These are phyloP conservation scores for Homarus americanus DNA, from an alignment of 1,140 invertebrate genomes.

Conservation along the genomic window DNA sequence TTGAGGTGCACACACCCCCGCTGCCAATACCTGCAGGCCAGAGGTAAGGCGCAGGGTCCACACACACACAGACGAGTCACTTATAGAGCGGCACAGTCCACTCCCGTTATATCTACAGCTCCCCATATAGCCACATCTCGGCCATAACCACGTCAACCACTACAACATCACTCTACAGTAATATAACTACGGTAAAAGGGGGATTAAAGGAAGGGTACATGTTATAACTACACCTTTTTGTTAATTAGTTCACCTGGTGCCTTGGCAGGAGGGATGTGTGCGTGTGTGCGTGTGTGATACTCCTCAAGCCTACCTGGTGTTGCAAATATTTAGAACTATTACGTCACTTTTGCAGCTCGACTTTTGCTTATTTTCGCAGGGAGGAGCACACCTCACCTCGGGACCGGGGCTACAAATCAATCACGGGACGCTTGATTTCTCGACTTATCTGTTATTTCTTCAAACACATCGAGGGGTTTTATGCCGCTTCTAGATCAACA, in stretches of 20 bases:
- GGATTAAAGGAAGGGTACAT: too few species aligned
- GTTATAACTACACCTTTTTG: not conserved
- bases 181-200: too few species aligned
- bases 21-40: too few species aligned
- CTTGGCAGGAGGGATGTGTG: slow-evolving; percentile 1
- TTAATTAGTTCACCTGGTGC: not conserved
- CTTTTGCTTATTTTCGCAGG: slow-evolving; percentile 56
- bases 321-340: slow-evolving; percentile 58
- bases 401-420: slow-evolving; percentile 17
- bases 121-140: too few species aligned
- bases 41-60: not conserved
- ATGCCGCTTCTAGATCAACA: not conserved
- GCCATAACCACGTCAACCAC: too few species aligned
- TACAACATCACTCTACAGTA: too few species aligned
- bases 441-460: slow-evolving; percentile 9
- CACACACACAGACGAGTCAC: not conserved
- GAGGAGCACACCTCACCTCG: too few species aligned
- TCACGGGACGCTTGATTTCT: not conserved
- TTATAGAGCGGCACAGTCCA: too few species aligned
- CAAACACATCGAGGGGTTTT: not conserved
- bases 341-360: slow-evolving; percentile 10
- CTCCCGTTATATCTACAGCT: too few species aligned
- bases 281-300: slow-evolving; percentile 20
- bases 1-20: too few species aligned
- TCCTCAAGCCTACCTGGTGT: slow-evolving; percentile 41